Evolutionary conservation across 2,888 invertebrate genomes (phyloP), one percentile per base, ranked within the genome.

Genomic region (Mythimna albipuncta): DNA sequence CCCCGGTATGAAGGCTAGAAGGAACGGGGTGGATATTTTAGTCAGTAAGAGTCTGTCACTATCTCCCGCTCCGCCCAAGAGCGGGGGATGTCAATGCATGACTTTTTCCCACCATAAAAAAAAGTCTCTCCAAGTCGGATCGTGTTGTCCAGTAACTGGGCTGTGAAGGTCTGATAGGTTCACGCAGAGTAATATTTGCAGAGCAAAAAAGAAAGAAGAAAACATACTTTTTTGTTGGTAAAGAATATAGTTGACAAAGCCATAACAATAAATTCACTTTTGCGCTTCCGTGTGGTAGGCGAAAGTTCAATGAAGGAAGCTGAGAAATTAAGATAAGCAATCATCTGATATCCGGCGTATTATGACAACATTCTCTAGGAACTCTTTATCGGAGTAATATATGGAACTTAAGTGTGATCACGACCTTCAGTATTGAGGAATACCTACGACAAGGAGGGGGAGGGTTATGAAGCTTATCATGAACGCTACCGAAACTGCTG

Each of bases 251-350:
- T 66, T n/a, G 5, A 35, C 11, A 38, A 76, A 76, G 21, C 4
- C 32, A 41, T 74, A 32, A n/a, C 13, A 74, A 74, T 74, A 74
- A 74, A 74, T 74, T 77, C 9, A 13, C 21, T 69, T 62, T 21
- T 47, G 2, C 32, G 21, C 32, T 74, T 76, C 61, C 59, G 32
- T 54, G 47, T 38, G 16, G 6, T 9, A 11, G 32, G 61, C 47
- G 41, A 77, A 74, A 55, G 47, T 62, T 32, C 10, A 41, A 50
- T 54, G 66, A 73, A 66, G 58, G 50, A 75, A 65, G 21, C 41
- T 9, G 9, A 65, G 7, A 54, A 61, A 76, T 76, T 47, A 68
- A 74, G 74, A 74, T 77, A 61, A 74, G 61, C 32, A 11, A 69
- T 69, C 61, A 55, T 11, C 54, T 74, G 61, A 68, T 74, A 69